Conservation (phyloP, 2,797 vertebrate species). For the Enteromius thamalakanensis region DNA sequence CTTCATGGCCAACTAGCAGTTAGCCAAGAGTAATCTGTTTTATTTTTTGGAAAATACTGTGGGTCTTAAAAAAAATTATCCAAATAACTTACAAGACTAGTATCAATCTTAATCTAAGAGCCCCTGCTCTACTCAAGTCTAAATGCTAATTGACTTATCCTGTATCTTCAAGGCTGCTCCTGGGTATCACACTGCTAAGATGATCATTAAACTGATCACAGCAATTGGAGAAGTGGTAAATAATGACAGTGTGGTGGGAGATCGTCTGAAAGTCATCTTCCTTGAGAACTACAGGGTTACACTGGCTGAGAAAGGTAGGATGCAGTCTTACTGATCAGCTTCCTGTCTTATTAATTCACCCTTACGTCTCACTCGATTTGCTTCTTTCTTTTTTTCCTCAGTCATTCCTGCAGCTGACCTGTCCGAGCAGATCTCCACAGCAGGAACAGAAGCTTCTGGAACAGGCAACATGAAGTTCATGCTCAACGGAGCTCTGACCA, state of each 20-base stretch:
- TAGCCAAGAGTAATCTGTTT: no score
- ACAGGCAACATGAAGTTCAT: constrained; percentile 97
- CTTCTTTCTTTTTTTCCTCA: constrained; percentile 52
- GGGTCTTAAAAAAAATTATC: no score
- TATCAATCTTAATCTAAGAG: no score
- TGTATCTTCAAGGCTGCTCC: constrained; percentile 82
- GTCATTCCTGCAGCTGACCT: constrained; percentile 88
- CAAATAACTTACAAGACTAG: no score
- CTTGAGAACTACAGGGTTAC: constrained; percentile 92
- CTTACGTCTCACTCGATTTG: neutral
- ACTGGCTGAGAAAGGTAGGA: constrained; percentile 87
- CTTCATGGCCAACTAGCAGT: no score
- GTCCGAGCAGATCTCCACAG: constrained; percentile 92
- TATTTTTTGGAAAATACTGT: no score
- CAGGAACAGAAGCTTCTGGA: constrained; percentile 89
- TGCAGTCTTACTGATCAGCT: neutral
- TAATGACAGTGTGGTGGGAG: constrained; percentile 85
- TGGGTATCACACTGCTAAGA: constrained; percentile 93
- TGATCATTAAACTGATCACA: constrained; percentile 91
- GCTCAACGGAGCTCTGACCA: constrained; percentile 91
- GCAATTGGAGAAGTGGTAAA: constrained; percentile 89
- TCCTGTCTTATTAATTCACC: neutral
- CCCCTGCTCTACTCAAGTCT: neutral
- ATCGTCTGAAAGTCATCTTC: constrained; percentile 89
- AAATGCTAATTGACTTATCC: constrained; percentile 3